Evolutionary conservation across 2,888 invertebrate species (phyloP).

Genomic region (Epirrhoe tristata): DNA sequence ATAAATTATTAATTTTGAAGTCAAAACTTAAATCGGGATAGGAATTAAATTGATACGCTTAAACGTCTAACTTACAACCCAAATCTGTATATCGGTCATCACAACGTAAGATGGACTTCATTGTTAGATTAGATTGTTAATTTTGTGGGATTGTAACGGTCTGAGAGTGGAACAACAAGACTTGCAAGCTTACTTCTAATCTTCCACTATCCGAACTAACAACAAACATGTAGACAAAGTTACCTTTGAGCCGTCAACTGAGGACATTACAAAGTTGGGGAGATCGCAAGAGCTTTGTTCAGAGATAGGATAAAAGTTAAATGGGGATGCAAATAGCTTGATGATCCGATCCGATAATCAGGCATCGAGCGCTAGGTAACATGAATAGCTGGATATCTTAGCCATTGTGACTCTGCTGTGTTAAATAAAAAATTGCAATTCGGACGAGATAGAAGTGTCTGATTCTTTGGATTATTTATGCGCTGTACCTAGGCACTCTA

Average conservation of each 20-base stretch:
- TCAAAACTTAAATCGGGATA: too few relatives aligned
- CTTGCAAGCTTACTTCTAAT: constrained; percentile 13
- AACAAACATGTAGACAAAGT: constrained; percentile 32
- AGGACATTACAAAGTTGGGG: constrained; percentile 30
- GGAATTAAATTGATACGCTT: too few relatives aligned
- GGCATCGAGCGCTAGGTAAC: constrained; percentile 11
- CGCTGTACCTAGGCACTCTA: constrained; percentile 16
- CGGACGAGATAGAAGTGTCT: neutral
- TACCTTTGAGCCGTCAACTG: constrained; percentile 23
- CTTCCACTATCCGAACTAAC: constrained; percentile 17
- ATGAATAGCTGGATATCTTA: constrained; percentile 13
- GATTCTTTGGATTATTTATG: constrained; percentile 5
- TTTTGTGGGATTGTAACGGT: too few relatives aligned
- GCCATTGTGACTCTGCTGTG: neutral
- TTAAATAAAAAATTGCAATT: neutral
- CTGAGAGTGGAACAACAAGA: neutral
- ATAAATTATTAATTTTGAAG: too few relatives aligned
- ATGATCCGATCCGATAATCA: constrained; percentile 29
- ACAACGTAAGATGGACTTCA: too few relatives aligned
- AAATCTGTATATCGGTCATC: too few relatives aligned
- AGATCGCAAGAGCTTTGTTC: constrained; percentile 28
- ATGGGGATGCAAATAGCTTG: constrained; percentile 36
- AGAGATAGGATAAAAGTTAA: constrained; percentile 36
- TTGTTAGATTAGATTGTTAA: too few relatives aligned
- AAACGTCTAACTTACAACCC: too few relatives aligned